Evolutionary conservation across 1,140 invertebrate genomes (phyloP).

Genomic region (Drosophila guanche): DNA sequence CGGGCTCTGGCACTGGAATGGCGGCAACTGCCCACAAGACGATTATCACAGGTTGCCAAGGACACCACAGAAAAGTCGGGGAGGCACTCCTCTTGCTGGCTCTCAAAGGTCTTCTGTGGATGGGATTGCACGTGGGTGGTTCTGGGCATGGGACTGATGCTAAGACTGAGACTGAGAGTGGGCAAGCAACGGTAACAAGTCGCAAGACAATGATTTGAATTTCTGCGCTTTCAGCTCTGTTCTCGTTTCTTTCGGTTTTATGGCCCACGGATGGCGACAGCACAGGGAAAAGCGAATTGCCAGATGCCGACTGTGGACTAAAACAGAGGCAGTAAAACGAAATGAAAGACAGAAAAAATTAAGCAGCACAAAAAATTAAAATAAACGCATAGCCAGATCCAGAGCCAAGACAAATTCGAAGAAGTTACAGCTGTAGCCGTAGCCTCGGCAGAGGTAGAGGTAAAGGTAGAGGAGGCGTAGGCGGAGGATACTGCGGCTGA

Average conservation of each 20-base stretch:
- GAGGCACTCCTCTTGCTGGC: slow-evolving; percentile 1
- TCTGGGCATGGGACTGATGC: not conserved
- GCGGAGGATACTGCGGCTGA: slow-evolving; percentile 51
- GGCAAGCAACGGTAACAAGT: slow-evolving; percentile 24
- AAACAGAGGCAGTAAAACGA: slow-evolving; percentile 12
- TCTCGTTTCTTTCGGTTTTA: slow-evolving; percentile 60
- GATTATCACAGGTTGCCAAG: slow-evolving; percentile 70
- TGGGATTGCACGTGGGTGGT: not conserved
- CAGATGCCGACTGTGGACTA: slow-evolving; percentile 28
- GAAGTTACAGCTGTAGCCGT: slow-evolving; percentile 48
- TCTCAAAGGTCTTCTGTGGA: slow-evolving; percentile 5
- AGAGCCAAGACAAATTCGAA: slow-evolving; percentile 50
- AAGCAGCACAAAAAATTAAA: slow-evolving; percentile 56
- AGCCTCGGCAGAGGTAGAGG: not conserved
- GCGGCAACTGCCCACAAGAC: slow-evolving; percentile 62
- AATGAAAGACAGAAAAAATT: slow-evolving; percentile 22
- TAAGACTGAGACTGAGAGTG: not conserved
- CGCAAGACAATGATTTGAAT: slow-evolving; percentile 69
- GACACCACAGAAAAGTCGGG: slow-evolving; percentile 10
- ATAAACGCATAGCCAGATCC: slow-evolving; percentile 35
- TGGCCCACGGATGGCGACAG: slow-evolving; percentile 48
- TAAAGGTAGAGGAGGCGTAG: slow-evolving; percentile 4
- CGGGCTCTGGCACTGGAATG: slow-evolving; percentile 2
- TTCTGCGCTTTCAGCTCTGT: slow-evolving; percentile 56
- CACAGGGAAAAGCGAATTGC: slow-evolving; percentile 37